A percentile compares a stretch with the other conserved stretches of the same genome.
Evolutionary conservation across 2,113 vertebrate genomes (phyloP).

Genomic region (Dunckerocampus dactyliophorus): DNA sequence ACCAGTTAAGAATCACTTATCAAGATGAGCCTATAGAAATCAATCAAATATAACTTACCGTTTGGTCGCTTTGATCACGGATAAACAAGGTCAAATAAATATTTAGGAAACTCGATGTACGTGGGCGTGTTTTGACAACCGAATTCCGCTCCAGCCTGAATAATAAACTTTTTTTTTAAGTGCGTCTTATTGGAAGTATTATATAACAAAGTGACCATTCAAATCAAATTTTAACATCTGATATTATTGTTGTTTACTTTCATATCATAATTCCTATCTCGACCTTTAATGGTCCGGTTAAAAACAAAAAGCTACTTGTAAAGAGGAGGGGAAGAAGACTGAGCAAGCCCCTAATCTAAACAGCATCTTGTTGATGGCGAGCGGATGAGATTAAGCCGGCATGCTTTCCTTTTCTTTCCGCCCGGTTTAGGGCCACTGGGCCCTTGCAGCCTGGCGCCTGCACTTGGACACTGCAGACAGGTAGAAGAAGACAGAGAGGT

Average conservation of each 20-base stretch:
- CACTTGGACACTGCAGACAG: conserved; percentile 61
- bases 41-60: no score
- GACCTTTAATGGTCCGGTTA: conserved; percentile 38
- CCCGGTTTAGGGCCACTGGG: conserved; percentile 60
- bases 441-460: conserved; percentile 75
- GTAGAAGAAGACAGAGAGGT: conserved; percentile 38
- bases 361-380: conserved; percentile 69
- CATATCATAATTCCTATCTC: not conserved
- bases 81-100: conserved; percentile 37
- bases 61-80: no score
- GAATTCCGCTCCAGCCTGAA: conserved; percentile 3
- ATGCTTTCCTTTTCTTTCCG: conserved; percentile 61
- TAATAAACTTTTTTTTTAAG: not conserved
- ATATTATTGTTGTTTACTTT: not conserved
- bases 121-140: conserved; percentile 6
- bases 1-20: no score
- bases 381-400: conserved; percentile 73
- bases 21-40: no score
- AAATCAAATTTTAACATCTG: not conserved
- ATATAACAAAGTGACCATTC: not conserved
- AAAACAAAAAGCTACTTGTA: conserved; percentile 41
- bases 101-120: conserved; percentile 27
- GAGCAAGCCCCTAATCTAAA: conserved; percentile 68
- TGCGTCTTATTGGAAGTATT: not conserved
- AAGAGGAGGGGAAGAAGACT: not conserved